phyloP scores from a whole-genome alignment of 2,888 invertebrate species.

The Andrena camellia region DNA sequence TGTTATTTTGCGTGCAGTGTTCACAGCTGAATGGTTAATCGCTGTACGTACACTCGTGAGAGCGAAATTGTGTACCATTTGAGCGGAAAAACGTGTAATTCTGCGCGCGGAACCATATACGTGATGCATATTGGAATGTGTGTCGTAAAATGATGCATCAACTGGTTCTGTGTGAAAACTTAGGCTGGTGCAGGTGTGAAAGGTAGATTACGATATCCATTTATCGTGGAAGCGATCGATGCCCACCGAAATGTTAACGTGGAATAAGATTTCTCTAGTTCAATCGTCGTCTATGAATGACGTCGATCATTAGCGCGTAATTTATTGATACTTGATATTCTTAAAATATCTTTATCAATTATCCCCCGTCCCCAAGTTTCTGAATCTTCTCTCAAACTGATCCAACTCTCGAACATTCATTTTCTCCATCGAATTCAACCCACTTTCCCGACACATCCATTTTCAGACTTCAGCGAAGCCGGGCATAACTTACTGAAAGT shows the following conservation, averaged over 20 bases:
- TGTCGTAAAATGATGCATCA: background rate
- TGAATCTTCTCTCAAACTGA: too few relatives aligned
- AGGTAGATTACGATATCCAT: slow-evolving; percentile 15
- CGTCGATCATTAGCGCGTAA: too few relatives aligned
- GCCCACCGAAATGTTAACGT: slow-evolving; percentile 6
- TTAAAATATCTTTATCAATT: too few relatives aligned
- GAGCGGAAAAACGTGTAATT: background rate
- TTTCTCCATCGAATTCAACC: too few relatives aligned
- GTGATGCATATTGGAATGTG: background rate
- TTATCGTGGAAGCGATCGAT: slow-evolving; percentile 25
- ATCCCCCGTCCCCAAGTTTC: too few relatives aligned
- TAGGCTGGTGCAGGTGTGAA: slow-evolving; percentile 9
- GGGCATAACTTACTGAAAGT: background rate
- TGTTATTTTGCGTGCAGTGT: too few relatives aligned
- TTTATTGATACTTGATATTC: too few relatives aligned
- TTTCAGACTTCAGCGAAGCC: too few relatives aligned
- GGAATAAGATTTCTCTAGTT: background rate
- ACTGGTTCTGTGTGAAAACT: slow-evolving; percentile 15
- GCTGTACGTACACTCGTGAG: background rate
- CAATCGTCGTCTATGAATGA: background rate
- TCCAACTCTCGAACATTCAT: too few relatives aligned
- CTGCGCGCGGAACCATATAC: background rate
- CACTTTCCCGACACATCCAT: too few relatives aligned
- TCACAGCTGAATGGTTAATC: too few relatives aligned
- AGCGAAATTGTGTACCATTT: background rate